Evolutionary conservation across 2,888 invertebrate species (phyloP), one percentile per base, ranked within the genome.

Genomic region (Ernsta delagoae): DNA sequence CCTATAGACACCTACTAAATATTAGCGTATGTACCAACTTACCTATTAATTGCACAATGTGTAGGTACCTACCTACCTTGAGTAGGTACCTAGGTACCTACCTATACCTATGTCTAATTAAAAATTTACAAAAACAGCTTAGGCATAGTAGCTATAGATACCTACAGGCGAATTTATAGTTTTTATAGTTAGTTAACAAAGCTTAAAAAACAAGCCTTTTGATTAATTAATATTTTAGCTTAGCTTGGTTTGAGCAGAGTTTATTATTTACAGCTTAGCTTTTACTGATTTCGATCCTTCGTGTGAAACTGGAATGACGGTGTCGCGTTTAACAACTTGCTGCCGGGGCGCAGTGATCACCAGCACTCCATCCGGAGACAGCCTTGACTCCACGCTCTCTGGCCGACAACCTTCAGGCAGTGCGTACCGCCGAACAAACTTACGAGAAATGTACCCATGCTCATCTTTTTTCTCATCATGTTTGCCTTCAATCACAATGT

Each of bases 401-500:
- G 81, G 72, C 6, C 75, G 71, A 73, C 87, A 87, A 0, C 79
- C 85, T 57, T 86, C 84, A 4, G 89, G 87, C 39, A 90, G 73
- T 2, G 79, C 75, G 72, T 83, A 87, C 60, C 81, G 82, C 43
- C 89, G 84, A 34, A 83, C 79, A 53, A 90, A 85, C 70, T 85
- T 86, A 45, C 88, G 80, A 4, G 87, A 82, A 57, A 89, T 80
- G 39, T 75, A 85, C 0, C 89, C 90, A 59, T 83, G 78, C 3
- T 87, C 85, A 59, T 90, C 89, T 53, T 83, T 81, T 72, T 80
- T 89, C 70, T 90, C 90, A 31, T 87, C 86, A 59, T 90, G 90
- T 72, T 84, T 83, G 0, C 83, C 89, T 71, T 89, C 86, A 1
- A 90, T 79, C 5, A 88, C 79, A 53, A 90, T 76, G 56, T 77